phyloP scores from a whole-genome alignment of 2,113 vertebrate genomes.

The Embiotoca jacksoni region DNA sequence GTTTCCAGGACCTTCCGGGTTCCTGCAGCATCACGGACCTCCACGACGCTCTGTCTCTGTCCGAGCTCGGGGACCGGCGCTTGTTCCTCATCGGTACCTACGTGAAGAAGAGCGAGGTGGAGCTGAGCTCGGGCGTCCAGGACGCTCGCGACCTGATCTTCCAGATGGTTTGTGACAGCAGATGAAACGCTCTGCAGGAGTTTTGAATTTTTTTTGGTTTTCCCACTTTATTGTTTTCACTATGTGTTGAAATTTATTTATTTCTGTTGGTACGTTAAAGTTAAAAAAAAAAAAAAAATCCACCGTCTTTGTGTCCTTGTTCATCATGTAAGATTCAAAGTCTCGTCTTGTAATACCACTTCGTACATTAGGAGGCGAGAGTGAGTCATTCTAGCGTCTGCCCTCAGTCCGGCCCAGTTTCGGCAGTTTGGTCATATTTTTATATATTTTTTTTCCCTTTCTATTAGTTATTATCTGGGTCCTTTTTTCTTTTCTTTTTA shows the following conservation, averaged over 20 bases:
- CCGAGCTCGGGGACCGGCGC: constrained; percentile 87
- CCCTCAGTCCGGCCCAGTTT: too few species aligned
- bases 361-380: too few species aligned
- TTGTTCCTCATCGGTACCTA: constrained; percentile 92
- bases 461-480: too few species aligned
- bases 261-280: not conserved
- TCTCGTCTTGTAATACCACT: too few species aligned
- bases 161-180: constrained; percentile 84
- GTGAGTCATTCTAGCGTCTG: too few species aligned
- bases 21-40: constrained; percentile 92
- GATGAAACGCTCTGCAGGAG: constrained; percentile 8
- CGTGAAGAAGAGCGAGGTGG: constrained; percentile 80
- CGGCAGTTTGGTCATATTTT: too few species aligned
- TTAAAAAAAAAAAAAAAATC: not conserved
- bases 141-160: constrained; percentile 91
- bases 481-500: too few species aligned
- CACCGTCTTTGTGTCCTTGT: too few species aligned
- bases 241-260: not conserved
- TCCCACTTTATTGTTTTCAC: not conserved
- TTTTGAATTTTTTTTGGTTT: not conserved
- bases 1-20: constrained; percentile 87
- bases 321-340: too few species aligned
- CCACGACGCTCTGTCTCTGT: constrained; percentile 89
- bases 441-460: too few species aligned
- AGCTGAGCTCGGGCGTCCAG: constrained; percentile 86